Conservation (phyloP, 2,797 vertebrate species). For the Alcedo quadribrachys region DNA sequence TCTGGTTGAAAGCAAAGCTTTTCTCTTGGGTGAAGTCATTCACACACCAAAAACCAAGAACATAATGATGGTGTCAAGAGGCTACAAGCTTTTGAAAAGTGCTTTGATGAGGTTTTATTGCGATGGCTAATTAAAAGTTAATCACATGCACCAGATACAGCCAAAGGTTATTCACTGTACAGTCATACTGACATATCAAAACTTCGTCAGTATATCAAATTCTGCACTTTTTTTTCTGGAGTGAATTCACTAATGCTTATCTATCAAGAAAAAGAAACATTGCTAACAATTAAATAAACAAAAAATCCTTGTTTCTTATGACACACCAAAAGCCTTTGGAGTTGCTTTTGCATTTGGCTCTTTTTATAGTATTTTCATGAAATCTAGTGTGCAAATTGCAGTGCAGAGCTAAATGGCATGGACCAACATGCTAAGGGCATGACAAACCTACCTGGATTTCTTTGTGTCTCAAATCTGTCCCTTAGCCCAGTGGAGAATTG, state of each 20-base stretch:
- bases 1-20: accelerated
- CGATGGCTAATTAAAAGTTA: slow-evolving; percentile 14
- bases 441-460: background rate
- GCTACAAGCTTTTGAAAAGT: background rate
- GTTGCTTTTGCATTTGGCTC: background rate
- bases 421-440: background rate
- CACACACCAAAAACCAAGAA: background rate
- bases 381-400: background rate
- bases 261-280: background rate
- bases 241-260: background rate
- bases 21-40: background rate
- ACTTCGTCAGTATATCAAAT: background rate
- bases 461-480: background rate
- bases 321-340: background rate
- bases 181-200: background rate
- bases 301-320: background rate
- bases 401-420: background rate
- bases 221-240: background rate
- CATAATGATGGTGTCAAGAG: background rate
- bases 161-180: background rate
- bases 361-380: background rate
- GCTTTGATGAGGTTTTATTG: background rate
- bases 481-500: accelerated
- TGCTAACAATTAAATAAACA: background rate
- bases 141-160: background rate